A percentile compares a stretch with the other conserved stretches of the same genome.
Conservation (phyloP, 2,797 vertebrate genomes). For the Carcharodon carcharias region DNA sequence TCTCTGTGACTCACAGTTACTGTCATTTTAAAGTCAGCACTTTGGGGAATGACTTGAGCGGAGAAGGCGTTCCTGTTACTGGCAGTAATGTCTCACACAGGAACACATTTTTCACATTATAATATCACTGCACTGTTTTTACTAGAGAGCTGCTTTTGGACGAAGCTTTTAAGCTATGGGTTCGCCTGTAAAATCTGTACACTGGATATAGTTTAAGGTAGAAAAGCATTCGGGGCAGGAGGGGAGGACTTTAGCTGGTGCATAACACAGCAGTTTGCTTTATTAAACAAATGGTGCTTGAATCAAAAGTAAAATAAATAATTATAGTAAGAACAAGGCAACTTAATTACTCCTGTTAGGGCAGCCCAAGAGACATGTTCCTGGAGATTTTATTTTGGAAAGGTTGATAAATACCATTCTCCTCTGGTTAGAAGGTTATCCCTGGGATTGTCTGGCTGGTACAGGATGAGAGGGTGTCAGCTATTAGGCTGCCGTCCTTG, state of each 20-base stretch:
- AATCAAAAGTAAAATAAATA: background rate
- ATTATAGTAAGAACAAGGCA: background rate
- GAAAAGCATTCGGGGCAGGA: background rate
- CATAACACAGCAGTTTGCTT: background rate
- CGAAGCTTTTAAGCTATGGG: background rate
- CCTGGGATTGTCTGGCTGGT: no score
- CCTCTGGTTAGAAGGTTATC: background rate
- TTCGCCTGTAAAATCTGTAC: background rate
- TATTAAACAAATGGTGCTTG: background rate
- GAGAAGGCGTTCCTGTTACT: constrained; percentile 5
- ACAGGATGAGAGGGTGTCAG: background rate
- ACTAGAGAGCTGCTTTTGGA: background rate
- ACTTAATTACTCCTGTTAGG: background rate
- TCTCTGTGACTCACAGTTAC: background rate
- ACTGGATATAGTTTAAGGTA: background rate
- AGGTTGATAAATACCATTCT: background rate
- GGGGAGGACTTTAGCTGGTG: background rate
- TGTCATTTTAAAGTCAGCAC: constrained; percentile 19
- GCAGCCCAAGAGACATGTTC: background rate
- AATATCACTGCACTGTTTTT: background rate
- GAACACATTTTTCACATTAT: constrained; percentile 19
- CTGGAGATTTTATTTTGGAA: background rate
- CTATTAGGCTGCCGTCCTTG: background rate
- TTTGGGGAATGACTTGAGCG: constrained; percentile 3
- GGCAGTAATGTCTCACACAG: constrained; percentile 2